These are phyloP conservation scores for Atta texana DNA, from an alignment of 1,140 invertebrate genomes.

Conservation along the genomic window DNA sequence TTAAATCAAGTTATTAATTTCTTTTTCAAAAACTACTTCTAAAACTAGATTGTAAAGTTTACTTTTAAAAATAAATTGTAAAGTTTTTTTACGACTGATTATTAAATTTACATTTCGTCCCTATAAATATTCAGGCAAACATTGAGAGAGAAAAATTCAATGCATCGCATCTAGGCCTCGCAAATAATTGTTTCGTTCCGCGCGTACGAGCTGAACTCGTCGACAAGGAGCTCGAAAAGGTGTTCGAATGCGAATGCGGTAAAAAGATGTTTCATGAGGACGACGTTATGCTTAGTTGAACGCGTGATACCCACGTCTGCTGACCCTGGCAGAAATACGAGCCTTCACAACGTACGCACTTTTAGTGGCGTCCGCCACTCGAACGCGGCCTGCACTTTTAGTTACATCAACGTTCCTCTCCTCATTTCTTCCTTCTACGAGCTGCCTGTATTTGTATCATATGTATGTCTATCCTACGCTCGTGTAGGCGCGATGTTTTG, in stretches of 20 bases:
- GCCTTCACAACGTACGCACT: slow-evolving; percentile 64
- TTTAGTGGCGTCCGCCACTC: slow-evolving; percentile 54
- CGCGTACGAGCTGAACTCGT: not conserved
- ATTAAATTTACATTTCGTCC: not conserved
- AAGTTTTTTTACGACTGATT: too few relatives aligned
- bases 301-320: slow-evolving; percentile 67
- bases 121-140: too few relatives aligned
- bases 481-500: slow-evolving; percentile 50
- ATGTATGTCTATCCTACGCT: not conserved
- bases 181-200: not conserved
- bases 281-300: slow-evolving; percentile 59
- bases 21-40: too few relatives aligned
- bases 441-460: not conserved
- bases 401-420: slow-evolving; percentile 9
- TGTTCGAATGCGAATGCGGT: slow-evolving; percentile 23
- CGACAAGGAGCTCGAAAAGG: not conserved
- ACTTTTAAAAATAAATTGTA: too few relatives aligned
- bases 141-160: too few relatives aligned
- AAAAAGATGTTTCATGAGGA: slow-evolving; percentile 13
- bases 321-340: slow-evolving; percentile 68
- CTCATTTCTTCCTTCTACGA: slow-evolving; percentile 19
- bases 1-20: too few relatives aligned
- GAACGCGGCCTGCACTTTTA: slow-evolving; percentile 37
- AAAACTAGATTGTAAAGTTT: too few relatives aligned
- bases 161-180: not conserved